phyloP scores from a whole-genome alignment of 2,888 invertebrate genomes.

The Pollenia amentaria region DNA sequence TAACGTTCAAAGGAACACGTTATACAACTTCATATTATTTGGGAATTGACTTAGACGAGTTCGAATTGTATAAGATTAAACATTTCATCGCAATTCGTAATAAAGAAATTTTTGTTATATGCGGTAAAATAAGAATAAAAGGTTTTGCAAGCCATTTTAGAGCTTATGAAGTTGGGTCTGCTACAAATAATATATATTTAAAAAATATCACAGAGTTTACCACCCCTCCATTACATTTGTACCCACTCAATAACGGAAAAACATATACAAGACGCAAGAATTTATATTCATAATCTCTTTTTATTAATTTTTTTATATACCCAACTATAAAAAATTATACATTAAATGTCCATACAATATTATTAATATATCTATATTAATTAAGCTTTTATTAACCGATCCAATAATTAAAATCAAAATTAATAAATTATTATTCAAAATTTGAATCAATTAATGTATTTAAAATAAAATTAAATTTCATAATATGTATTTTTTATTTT shows the following conservation, averaged over 20 bases:
- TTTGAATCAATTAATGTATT: too few relatives aligned
- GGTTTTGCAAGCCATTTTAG: not conserved
- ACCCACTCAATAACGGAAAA: slow-evolving; percentile 36
- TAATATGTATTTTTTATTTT: too few relatives aligned
- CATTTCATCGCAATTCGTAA: not conserved
- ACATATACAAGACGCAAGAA: not conserved
- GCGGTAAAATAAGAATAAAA: not conserved
- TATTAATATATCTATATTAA: too few relatives aligned
- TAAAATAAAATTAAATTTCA: too few relatives aligned
- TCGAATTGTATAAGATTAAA: not conserved
- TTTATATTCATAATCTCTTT: not conserved
- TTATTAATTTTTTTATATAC: too few relatives aligned
- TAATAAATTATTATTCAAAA: too few relatives aligned
- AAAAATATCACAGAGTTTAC: slow-evolving; percentile 2
- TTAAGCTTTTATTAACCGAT: too few relatives aligned
- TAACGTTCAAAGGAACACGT: slow-evolving; percentile 50
- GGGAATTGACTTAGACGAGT: not conserved
- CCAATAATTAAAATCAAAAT: too few relatives aligned
- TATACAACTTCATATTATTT: slow-evolving; percentile 57
- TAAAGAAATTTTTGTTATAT: slow-evolving; percentile 2
- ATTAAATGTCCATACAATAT: too few relatives aligned
- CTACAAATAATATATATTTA: not conserved
- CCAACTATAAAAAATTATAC: too few relatives aligned
- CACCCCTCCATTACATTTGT: slow-evolving; percentile 12
- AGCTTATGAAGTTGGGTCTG: not conserved